phyloP scores from a whole-genome alignment of 2,888 invertebrate species.

The Plagodis dolabraria region DNA sequence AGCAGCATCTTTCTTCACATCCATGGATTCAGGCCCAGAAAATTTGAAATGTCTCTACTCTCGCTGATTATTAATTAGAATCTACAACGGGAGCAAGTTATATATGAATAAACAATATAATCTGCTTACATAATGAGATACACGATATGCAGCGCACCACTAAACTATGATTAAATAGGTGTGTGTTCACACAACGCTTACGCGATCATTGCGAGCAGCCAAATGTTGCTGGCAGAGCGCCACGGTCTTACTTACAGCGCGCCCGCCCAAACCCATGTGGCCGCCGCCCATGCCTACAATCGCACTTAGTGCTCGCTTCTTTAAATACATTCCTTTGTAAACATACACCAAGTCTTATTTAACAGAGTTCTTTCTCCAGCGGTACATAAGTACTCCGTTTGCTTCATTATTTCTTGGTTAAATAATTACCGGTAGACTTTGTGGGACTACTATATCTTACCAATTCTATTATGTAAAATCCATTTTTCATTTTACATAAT shows the following conservation, averaged over 20 bases:
- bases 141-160: slow-evolving; percentile 28
- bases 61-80: too few relatives aligned
- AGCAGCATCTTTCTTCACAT: too few relatives aligned
- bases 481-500: too few relatives aligned
- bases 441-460: too few relatives aligned
- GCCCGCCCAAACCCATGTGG: slow-evolving; percentile 23
- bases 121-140: neutral
- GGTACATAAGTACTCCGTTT: too few relatives aligned
- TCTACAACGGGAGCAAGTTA: slow-evolving; percentile 10
- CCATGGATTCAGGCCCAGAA: neutral
- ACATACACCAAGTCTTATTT: neutral
- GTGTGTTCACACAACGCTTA: slow-evolving; percentile 40
- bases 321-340: slow-evolving; percentile 8
- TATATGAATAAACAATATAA: slow-evolving; percentile 24
- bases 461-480: too few relatives aligned
- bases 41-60: too few relatives aligned
- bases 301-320: slow-evolving; percentile 15
- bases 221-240: slow-evolving; percentile 40
- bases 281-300: slow-evolving; percentile 15
- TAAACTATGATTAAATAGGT: slow-evolving; percentile 36
- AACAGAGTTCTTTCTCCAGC: too few relatives aligned
- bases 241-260: slow-evolving; percentile 30
- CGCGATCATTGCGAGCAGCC: slow-evolving; percentile 38
- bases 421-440: too few relatives aligned
- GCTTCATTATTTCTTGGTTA: too few relatives aligned